phyloP scores from a whole-genome alignment of 2,797 vertebrate species.

The Xenops minutus region DNA sequence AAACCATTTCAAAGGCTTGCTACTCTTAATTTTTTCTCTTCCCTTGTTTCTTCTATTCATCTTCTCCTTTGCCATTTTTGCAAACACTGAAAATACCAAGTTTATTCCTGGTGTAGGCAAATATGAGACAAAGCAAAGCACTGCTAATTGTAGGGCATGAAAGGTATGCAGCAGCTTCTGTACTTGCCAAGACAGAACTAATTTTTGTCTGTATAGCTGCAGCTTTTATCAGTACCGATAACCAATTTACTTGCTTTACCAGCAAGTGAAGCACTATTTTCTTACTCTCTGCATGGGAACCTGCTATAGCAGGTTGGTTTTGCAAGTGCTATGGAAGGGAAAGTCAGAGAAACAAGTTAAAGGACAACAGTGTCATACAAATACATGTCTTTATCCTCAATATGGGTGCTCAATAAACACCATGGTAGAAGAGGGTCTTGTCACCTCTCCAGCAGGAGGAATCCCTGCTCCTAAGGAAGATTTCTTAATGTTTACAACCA shows the following conservation, averaged over 20 bases:
- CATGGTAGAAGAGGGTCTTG: neutral
- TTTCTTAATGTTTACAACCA: neutral
- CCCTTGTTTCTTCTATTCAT: neutral
- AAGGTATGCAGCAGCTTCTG: neutral
- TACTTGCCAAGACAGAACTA: constrained; percentile 14
- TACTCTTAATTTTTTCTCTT: neutral
- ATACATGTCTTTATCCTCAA: neutral
- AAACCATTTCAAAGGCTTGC: neutral
- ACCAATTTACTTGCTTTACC: neutral
- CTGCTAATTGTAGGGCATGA: neutral
- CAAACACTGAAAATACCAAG: constrained; percentile 27
- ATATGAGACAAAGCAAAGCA: neutral
- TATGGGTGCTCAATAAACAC: neutral
- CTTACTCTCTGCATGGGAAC: neutral
- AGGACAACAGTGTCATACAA: neutral
- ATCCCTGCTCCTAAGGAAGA: neutral
- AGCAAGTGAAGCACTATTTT: constrained; percentile 34
- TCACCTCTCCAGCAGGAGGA: neutral
- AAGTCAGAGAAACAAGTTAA: neutral
- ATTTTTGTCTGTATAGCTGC: constrained; percentile 43
- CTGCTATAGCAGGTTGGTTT: neutral
- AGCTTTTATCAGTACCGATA: constrained; percentile 31
- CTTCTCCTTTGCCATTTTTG: neutral
- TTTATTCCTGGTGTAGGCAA: constrained; percentile 26
- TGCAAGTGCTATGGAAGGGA: neutral